Conservation (phyloP, 2,888 invertebrate genomes). For the Mythimna pallens region DNA sequence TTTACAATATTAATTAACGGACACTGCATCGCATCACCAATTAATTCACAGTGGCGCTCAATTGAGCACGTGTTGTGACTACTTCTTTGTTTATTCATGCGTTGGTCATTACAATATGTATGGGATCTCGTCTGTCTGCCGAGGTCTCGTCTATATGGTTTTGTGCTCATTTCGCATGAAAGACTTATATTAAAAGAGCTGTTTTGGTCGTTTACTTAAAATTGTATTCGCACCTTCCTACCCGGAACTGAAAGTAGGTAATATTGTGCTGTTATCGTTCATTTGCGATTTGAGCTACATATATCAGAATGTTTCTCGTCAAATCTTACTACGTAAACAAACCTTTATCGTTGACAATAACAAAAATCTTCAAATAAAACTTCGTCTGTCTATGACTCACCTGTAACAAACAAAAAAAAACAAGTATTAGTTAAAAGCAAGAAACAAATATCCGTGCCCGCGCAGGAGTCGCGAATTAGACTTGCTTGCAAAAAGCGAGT, state of each 20-base stretch:
- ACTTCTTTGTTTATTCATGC: slow-evolving; percentile 58
- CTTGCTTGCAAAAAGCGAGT: slow-evolving; percentile 54
- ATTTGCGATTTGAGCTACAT: background rate
- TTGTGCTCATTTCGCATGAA: background rate
- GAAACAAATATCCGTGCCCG: slow-evolving; percentile 33
- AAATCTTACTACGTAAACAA: slow-evolving; percentile 12
- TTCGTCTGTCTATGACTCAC: slow-evolving; percentile 64
- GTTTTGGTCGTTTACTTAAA: slow-evolving; percentile 54
- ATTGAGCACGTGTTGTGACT: slow-evolving; percentile 63
- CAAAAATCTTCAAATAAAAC: slow-evolving; percentile 16
- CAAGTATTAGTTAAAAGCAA: slow-evolving; percentile 55
- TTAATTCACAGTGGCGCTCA: slow-evolving; percentile 63
- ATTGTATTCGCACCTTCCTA: slow-evolving; percentile 44
- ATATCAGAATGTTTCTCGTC: background rate
- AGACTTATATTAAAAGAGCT: slow-evolving; percentile 29
- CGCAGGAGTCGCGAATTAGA: slow-evolving; percentile 51
- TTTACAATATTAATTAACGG: slow-evolving; percentile 64
- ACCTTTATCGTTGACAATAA: slow-evolving; percentile 28
- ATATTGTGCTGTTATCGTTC: slow-evolving; percentile 15
- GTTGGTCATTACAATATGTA: slow-evolving; percentile 50
- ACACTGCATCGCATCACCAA: slow-evolving; percentile 56
- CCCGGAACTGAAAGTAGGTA: slow-evolving; percentile 47
- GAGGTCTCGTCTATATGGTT: slow-evolving; percentile 31
- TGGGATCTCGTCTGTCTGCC: slow-evolving; percentile 30
- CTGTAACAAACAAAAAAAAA: slow-evolving; percentile 71